phyloP scores from a whole-genome alignment of 2,888 invertebrate species.

The Idaea aversata region DNA sequence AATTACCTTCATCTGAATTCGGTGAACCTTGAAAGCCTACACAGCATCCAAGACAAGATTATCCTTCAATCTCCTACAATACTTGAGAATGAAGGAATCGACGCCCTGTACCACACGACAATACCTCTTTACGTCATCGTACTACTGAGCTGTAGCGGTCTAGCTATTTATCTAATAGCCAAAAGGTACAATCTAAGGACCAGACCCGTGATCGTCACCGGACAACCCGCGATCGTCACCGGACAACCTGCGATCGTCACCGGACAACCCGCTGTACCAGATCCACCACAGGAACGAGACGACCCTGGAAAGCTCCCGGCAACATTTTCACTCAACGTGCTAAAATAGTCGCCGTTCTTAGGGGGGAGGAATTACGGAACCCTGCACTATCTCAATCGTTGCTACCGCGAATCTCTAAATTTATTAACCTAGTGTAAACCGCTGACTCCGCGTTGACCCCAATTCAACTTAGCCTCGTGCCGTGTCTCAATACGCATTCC shows the following conservation, averaged over 20 bases:
- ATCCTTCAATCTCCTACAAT: background rate
- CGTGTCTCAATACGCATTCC: too few relatives aligned
- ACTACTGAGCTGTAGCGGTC: too few relatives aligned
- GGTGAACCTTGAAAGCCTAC: background rate
- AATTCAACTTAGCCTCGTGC: too few relatives aligned
- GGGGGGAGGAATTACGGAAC: conserved; percentile 11
- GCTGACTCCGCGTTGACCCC: too few relatives aligned
- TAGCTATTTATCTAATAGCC: background rate
- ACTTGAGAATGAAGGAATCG: background rate
- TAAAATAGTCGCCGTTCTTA: conserved; percentile 16
- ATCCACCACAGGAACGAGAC: background rate
- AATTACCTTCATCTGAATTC: background rate
- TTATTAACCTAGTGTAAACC: too few relatives aligned
- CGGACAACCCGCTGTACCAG: background rate
- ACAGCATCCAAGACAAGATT: background rate
- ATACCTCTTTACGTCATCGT: too few relatives aligned
- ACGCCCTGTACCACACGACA: too few relatives aligned
- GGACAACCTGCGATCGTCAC: too few relatives aligned
- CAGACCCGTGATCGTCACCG: background rate
- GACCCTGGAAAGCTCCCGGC: conserved; percentile 12
- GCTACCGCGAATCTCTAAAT: too few relatives aligned
- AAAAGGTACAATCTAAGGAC: background rate
- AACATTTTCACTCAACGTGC: conserved; percentile 16
- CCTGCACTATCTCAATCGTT: too few relatives aligned
- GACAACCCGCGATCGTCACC: background rate